Evolutionary conservation across 2,113 vertebrate species (phyloP).

Genomic region (Nyctereutes procyonoides): DNA sequence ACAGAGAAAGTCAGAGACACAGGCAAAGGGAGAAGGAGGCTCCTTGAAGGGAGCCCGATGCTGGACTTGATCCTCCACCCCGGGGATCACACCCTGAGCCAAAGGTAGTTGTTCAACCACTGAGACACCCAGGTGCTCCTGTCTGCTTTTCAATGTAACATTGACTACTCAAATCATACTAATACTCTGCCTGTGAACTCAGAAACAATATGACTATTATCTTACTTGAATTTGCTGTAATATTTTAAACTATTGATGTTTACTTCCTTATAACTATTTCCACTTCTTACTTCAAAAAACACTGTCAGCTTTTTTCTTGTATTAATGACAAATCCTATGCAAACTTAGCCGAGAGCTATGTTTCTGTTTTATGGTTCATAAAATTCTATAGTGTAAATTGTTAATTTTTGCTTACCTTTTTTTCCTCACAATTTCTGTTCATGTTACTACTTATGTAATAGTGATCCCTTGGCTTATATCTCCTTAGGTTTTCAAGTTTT

Average conservation of each 20-base stretch:
- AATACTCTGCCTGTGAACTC: background rate
- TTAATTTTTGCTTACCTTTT: background rate
- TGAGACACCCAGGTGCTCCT: no score
- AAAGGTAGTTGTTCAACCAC: no score
- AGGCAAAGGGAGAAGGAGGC: no score
- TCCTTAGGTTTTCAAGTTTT: background rate
- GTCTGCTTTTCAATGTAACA: background rate
- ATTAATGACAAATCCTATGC: background rate
- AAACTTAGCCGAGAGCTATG: background rate
- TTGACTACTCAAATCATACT: background rate
- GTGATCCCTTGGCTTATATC: background rate
- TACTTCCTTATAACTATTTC: background rate
- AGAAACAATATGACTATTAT: background rate
- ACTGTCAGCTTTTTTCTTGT: background rate
- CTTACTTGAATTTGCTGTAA: background rate
- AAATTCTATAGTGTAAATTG: background rate
- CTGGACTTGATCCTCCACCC: no score
- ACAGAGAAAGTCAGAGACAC: no score
- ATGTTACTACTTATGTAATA: background rate
- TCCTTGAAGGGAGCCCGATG: no score
- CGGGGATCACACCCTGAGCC: no score
- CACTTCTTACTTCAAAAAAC: background rate
- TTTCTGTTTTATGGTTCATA: background rate
- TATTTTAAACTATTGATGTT: background rate
- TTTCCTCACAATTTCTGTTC: background rate